Base-by-base conservation (phyloP, 2,113 vertebrate species). In the Phaetusa simplex region DNA sequence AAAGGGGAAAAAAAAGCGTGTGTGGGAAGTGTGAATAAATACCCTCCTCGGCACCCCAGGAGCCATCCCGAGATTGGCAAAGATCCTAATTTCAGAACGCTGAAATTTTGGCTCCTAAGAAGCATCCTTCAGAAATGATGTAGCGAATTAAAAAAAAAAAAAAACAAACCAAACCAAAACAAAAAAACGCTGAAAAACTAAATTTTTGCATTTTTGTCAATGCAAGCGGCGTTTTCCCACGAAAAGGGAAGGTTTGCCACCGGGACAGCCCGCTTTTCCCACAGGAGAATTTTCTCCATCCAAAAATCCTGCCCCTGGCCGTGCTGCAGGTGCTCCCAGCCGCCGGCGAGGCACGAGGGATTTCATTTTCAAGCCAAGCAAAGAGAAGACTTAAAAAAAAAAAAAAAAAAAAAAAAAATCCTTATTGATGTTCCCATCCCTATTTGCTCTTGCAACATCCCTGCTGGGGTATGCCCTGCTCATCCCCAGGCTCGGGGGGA, bases 21-120 rank as follows among this genome's bases (percentile, higher is more conserved):
- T 58, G 94, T 91, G 95, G 86, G 94, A 96, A 94, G 81, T 50
- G 36, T 59, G 93, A 93, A 71, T 89, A 92, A 97, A 95, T 67
- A 90, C 45, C 55, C 42, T 73, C 74, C 58, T 23, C 1, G 3
- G 67, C 72, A 93, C 18, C 76, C 88, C 53, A 81, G 86, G 69
- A 86, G 52, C 38, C 2, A 1, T 24, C 80, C 79, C 0, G 0
- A 21, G 56, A 34, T 22, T 86, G 82, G 94, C 95, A 91, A 74
- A 62, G 43, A 67, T 88, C 88, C 88, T 45, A 15, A 59, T 67
- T 86, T 83, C 65, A 47, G 47, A 45, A 66, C 2, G 65, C 55
- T 18, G 53, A 87, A 91, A 83, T 50, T 84, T 1, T 62, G 82
- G 52, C 53, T 93, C 19, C 21, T 80, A 21, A 36, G 52, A 62